Base-by-base conservation (phyloP, 2,113 vertebrate species). In the Empidonax alnorum region DNA sequence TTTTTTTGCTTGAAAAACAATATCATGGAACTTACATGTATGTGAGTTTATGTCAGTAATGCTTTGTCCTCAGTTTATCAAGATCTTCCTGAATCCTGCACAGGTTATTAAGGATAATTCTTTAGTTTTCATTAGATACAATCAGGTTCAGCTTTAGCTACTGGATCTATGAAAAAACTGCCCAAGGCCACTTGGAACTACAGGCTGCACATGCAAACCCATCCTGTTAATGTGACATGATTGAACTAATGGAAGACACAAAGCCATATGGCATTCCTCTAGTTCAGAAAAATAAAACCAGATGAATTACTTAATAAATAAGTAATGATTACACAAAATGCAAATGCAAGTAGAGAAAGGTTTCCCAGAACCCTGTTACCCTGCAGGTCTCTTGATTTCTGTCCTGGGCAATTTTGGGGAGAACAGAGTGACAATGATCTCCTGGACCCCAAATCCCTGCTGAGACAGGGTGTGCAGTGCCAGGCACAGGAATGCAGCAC, bases 291-390 rank as follows among this genome's bases (percentile, higher is more conserved):
- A 96, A 93, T 78, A 93, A 90, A 84, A 9, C 24, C 21, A 78
- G 79, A 90, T 76, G 86, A 90, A 90, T 88, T 78, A 58, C 50
- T 89, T 89, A 39, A 52, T 88, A 67, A 90, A 81, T 90, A 87
- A 79, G 25, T n/a, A 69, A 76, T 12, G 49, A 81, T 50, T 58
- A 53, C 63, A 58, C 7, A 10, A 92, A 93, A 95, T 66, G 67
- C 28, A 88, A 93, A 88, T 67, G 11, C 71, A 91, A 77, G 10
- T 4, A 59, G 42, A 83, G 14, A 72, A 90, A 86, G 13, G 27
- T 5, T 77, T 94, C 59, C 31, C 37, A 76, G 15, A 80, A 42
- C 15, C 25, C 44, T 58, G 23, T 19, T 67, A 52, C 5, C 42
- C 77, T 65, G 33, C 17, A 89, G 66, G 30, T 81, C 69, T 73